Evolutionary conservation across 2,113 vertebrate genomes (phyloP).

Genomic region (Eubucco bourcierii): DNA sequence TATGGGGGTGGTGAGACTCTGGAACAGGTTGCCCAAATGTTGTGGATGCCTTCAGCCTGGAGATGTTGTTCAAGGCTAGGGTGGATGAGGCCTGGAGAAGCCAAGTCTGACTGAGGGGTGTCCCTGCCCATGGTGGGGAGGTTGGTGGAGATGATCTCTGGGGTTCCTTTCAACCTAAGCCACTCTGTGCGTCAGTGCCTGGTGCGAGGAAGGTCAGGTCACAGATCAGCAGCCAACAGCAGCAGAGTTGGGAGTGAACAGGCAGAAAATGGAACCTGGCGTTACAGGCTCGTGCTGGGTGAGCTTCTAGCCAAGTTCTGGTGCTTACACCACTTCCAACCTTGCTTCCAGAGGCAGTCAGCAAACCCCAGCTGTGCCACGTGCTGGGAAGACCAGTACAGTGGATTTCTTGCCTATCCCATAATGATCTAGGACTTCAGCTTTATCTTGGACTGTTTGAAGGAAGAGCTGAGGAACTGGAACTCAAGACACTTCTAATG

Average conservation of each 20-base stretch:
- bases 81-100: no score
- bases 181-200: no score
- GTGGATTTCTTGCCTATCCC: neutral
- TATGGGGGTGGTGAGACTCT: no score
- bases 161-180: no score
- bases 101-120: no score
- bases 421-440: fast-evolving
- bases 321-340: neutral
- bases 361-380: neutral
- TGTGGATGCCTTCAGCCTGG: no score
- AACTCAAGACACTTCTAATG: neutral
- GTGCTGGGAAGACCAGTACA: neutral
- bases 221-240: neutral
- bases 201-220: neutral
- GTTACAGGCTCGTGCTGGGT: neutral
- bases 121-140: no score
- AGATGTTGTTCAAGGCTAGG: no score
- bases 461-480: neutral
- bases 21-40: no score
- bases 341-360: neutral
- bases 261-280: neutral
- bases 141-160: no score
- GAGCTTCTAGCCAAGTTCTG: neutral
- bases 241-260: neutral
- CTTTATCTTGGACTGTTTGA: neutral